Base-by-base conservation (phyloP, 2,113 vertebrate species). In the Indri indri region DNA sequence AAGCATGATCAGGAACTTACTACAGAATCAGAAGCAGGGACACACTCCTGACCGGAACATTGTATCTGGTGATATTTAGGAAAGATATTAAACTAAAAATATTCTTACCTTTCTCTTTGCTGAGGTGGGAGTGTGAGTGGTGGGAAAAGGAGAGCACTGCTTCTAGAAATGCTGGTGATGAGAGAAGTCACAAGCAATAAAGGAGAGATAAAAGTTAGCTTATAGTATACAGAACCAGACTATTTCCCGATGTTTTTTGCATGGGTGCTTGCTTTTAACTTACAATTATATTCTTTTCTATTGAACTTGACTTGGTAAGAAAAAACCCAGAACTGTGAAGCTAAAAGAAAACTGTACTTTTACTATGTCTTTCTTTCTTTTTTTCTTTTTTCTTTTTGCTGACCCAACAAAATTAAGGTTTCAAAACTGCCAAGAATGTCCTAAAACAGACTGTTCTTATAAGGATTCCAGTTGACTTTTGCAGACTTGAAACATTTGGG, bases 401-500 rank as follows among this genome's bases (percentile, higher is more conserved):
- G 40, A 42, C 18, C 4, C 42, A 79, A 81, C 1, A 92, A 50
- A 96, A 65, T 37, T 8, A 47, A 88, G 27, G 12, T 88, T 76
- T 11, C 80, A 88, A 94, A 88, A 54, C 34, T 79, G 61, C 93
- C 61, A 92, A 94, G 45, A 94, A 37, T 66, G 77, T 85, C n/a
- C 54, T 27, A 88, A 92, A 47, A 97, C 71, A 94, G 65, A 68
- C 22, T 66, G 47, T 95, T 96, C 50, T 74, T 95, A 45, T 22
- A 94, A 59, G 20, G 95, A 92, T 68, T 92, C 73, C 70, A 96
- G 74, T 63, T 2, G 1, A 57, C 18, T 27, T 82, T 65, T 82
- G 65, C 86, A 88, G 73, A 83, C 73, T 95, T 96, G 25, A 96
- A 89, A 94, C 6, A 27, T 93, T 91, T 68, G 68, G 47, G 93